Evolutionary conservation across 2,113 vertebrate species (phyloP), one percentile per base, ranked within the genome.

Genomic region (Charadrius vociferus): DNA sequence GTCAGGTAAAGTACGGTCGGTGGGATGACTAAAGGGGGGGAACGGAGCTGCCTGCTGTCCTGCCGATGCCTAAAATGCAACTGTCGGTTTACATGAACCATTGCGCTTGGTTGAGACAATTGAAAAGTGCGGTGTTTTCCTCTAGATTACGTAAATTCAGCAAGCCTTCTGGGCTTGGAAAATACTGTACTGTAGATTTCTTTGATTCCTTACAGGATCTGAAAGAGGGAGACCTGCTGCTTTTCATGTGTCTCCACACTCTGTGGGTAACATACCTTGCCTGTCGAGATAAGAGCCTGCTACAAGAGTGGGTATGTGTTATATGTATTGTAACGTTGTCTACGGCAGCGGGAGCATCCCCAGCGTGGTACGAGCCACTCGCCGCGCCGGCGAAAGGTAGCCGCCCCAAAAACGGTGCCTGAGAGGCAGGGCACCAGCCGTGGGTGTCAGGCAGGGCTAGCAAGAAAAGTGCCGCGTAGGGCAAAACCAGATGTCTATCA

Each of bases 1-100:
- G 99, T 99, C 97, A 99, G 99, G 99, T 99, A 98, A 98, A 79
- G 63, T 12, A 32, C 24, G 7, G 63, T 10, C 10, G 1, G 55
- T 20, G 62, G 78, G 71, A 14, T 47, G 36, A 71, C 37, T 47
- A 37, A 87, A 21, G 55, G 9, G 27, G 47, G 63, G 78, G 27
- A n/a, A 67, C 3, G 7, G 70, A 72, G 81, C 49, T 84, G 88
- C 75, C 75, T 81, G 89, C 63, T 91, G 45, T 65, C 66, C 81
- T 92, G 62, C 55, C 0, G 0, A 50, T 77, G 53, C 62, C 72
- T 84, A 79, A 92, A 84, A 80, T 13, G 89, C 91, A 87, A 65
- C 18, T 92, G 96, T 85, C 59, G 61, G 4, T 43, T 90, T 84
- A 86, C 37, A 0, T 30, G 41, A 86, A 81, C 55, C 1, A 0